Base-by-base conservation (phyloP, 2,113 vertebrate genomes). In the Parotia lawesii region DNA sequence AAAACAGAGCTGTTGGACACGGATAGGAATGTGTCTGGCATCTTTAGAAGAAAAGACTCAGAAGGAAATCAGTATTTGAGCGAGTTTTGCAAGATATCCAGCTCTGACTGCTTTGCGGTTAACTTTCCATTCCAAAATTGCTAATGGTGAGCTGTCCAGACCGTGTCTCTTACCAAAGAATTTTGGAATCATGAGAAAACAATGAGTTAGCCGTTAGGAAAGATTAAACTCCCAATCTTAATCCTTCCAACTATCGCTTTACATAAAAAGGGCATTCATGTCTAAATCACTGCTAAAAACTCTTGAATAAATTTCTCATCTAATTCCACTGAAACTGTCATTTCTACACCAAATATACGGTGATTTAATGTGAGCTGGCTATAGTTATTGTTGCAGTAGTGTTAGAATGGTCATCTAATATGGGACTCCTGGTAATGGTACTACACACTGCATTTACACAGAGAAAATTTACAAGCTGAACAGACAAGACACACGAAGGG, bases 11-110 rank as follows among this genome's bases (percentile, higher is more conserved):
- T 81, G 35, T 94, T 96, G 96, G 95, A 95, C 95, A 83, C 45
- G 57, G 88, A 90, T 54, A 96, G 92, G 96, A 97, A 96, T 97
- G 93, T 73, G 40, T 96, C 88, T 97, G 97, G 96, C 96, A 91
- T 61, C 85, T 95, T 64, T 4, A 89, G 51, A 51, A 95, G 87
- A 90, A 89, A 89, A 81, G 72, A 79, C 40, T 89, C 65, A 66
- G 89, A 96, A 92, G 62, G 80, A 95, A 95, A 93, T 95, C 89
- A 87, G 73, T 33, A n/a, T 92, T 60, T 86, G 74, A 87, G 79
- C 2, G 28, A 80, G 80, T 93, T 92, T 92, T 94, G 91, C 96
- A 90, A 93, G 81, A 66, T 64, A 89, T 96, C 95, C 94, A 96
- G 87, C 84, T 91, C 92, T 95, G 89, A 95, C 92, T 96, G 37